These are phyloP conservation scores for Periphyllus acericola DNA, from an alignment of 2,888 invertebrate species.

Conservation along the genomic window DNA sequence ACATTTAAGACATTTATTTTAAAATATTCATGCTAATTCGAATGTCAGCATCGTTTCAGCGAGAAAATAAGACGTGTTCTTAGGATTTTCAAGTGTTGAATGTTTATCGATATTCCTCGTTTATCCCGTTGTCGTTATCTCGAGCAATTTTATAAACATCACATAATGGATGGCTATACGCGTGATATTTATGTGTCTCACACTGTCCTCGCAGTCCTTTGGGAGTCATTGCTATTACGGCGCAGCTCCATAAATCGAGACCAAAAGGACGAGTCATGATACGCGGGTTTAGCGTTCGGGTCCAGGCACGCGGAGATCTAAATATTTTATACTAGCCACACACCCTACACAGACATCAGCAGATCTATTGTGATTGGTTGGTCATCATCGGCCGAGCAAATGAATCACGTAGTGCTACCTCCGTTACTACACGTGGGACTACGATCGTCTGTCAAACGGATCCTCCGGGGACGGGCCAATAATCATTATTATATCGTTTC, in stretches of 20 bases:
- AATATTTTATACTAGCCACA: too few species aligned
- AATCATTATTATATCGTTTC: neutral
- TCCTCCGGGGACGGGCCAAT: neutral
- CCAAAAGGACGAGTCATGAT: neutral
- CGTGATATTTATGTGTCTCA: neutral
- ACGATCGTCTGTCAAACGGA: neutral
- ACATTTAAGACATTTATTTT: too few species aligned
- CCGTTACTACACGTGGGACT: neutral
- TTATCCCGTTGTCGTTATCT: neutral
- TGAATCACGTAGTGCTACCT: neutral
- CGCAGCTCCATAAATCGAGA: neutral
- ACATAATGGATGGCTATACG: too few species aligned
- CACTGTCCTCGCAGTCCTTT: neutral
- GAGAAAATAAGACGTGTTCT: too few species aligned
- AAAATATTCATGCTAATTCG: too few species aligned
- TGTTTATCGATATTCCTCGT: too few species aligned
- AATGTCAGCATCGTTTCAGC: too few species aligned
- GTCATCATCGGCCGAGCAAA: neutral
- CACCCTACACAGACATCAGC: too few species aligned
- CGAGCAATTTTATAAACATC: too few species aligned
- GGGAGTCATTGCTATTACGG: neutral
- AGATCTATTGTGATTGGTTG: neutral
- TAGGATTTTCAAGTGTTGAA: too few species aligned
- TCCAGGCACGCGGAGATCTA: too few species aligned
- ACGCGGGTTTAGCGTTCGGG: too few species aligned